Evolutionary conservation across 2,888 invertebrate species (phyloP).

Genomic region (Nysson spinosus): DNA sequence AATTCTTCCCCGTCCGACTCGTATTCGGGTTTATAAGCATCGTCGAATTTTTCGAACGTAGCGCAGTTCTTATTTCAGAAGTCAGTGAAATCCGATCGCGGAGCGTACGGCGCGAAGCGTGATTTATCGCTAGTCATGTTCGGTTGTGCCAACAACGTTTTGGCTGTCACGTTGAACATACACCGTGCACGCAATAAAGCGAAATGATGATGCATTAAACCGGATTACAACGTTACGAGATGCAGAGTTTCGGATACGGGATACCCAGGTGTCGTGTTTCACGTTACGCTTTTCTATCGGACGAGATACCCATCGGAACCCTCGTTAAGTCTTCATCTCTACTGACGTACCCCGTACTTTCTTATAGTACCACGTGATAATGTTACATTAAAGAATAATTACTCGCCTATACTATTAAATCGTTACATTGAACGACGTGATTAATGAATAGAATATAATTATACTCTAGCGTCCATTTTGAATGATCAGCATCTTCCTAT

Average conservation of each 20-base stretch:
- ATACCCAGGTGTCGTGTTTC: constrained; percentile 10
- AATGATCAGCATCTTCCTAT: too few relatives aligned
- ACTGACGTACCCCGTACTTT: background rate
- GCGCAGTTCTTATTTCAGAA: constrained; percentile 4
- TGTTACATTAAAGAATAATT: too few relatives aligned
- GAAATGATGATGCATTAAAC: constrained; percentile 35
- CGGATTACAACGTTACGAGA: constrained; percentile 23
- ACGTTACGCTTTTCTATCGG: background rate
- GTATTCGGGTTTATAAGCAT: too few relatives aligned
- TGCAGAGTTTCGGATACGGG: background rate
- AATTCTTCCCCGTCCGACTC: too few relatives aligned
- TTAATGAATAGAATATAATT: too few relatives aligned
- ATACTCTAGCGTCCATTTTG: too few relatives aligned
- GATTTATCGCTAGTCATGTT: constrained; percentile 40
- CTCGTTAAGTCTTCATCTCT: background rate
- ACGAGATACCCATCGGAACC: background rate
- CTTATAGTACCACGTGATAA: too few relatives aligned
- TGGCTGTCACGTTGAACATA: constrained; percentile 29
- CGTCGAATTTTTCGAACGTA: background rate
- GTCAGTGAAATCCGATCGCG: constrained; percentile 25
- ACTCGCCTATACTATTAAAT: too few relatives aligned
- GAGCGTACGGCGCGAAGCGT: constrained; percentile 7
- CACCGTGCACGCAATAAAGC: constrained; percentile 29
- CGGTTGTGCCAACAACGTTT: constrained; percentile 40
- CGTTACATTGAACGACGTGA: too few relatives aligned